Percentiles rank a stretch among this genome's conserved stretches.
These are phyloP conservation scores for Heterocephalus glaber DNA, from an alignment of 2,113 vertebrate genomes.

Conservation along the genomic window DNA sequence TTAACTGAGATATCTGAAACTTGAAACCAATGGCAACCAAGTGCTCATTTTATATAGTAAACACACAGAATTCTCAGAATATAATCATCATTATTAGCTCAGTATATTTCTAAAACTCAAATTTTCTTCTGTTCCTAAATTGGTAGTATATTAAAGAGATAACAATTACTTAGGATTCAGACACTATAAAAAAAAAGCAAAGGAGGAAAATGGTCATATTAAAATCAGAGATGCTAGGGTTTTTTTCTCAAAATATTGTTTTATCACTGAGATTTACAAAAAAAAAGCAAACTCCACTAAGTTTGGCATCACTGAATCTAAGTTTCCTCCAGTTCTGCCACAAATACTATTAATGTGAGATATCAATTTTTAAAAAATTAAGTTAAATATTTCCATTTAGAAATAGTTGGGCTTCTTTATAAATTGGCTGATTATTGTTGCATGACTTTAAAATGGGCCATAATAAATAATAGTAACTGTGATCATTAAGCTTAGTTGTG, in stretches of 20 bases:
- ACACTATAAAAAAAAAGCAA: not conserved
- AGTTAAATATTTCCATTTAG: slow-evolving; percentile 7
- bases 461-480: not conserved
- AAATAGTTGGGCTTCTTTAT: not conserved
- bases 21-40: not conserved
- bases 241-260: not conserved
- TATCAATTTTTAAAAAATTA: not conserved
- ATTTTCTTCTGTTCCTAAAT: not conserved
- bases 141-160: slow-evolving; percentile 1
- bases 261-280: not conserved
- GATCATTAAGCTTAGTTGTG: not conserved
- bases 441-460: not conserved
- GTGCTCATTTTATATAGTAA: not conserved
- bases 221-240: not conserved
- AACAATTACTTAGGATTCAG: not conserved
- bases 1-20: not conserved
- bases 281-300: not conserved
- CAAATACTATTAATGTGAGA: not conserved
- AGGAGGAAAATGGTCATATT: not conserved
- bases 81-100: not conserved
- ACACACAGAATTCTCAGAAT: not conserved
- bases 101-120: not conserved
- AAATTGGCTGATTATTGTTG: not conserved
- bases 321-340: not conserved
- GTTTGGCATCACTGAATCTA: not conserved